phyloP scores from a whole-genome alignment of 2,888 invertebrate genomes.

The Cheilosia scutellata region DNA sequence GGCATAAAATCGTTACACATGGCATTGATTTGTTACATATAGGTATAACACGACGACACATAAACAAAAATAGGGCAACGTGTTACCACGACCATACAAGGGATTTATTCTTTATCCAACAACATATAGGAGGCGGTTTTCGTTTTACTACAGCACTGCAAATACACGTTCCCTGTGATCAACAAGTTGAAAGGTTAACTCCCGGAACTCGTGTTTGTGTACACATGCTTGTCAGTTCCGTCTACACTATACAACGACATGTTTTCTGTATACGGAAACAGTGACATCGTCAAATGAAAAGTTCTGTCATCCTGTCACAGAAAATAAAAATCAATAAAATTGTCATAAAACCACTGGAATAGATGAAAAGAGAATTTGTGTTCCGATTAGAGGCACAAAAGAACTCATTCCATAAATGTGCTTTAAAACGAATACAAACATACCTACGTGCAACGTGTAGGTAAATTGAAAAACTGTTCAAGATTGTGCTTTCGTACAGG shows the following conservation, averaged over 20 bases:
- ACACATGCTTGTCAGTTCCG: conserved; percentile 36
- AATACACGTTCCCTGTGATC: conserved; percentile 53
- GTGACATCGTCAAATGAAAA: conserved; percentile 24
- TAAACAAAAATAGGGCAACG: conserved; percentile 57
- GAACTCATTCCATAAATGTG: neutral
- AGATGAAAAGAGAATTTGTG: conserved; percentile 3
- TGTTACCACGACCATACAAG: conserved; percentile 48
- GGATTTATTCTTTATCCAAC: neutral
- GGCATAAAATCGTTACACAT: conserved; percentile 59
- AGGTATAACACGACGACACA: conserved; percentile 43
- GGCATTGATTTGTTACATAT: conserved; percentile 58
- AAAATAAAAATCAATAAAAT: conserved; percentile 60
- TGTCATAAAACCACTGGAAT: conserved; percentile 28
- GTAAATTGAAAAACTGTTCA: too few species aligned
- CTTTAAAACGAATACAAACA: too few species aligned
- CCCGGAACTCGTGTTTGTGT: conserved; percentile 64
- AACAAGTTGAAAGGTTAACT: conserved; percentile 72
- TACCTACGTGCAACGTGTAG: too few species aligned
- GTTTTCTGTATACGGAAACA: conserved; percentile 16
- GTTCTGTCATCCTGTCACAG: conserved; percentile 56
- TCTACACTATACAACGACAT: conserved; percentile 15
- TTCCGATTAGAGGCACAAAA: neutral
- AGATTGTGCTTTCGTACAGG: too few species aligned
- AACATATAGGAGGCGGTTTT: conserved; percentile 11
- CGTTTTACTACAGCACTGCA: conserved; percentile 22